Conservation (phyloP, 2,888 invertebrate genomes). For the Drosophila bunnanda region DNA sequence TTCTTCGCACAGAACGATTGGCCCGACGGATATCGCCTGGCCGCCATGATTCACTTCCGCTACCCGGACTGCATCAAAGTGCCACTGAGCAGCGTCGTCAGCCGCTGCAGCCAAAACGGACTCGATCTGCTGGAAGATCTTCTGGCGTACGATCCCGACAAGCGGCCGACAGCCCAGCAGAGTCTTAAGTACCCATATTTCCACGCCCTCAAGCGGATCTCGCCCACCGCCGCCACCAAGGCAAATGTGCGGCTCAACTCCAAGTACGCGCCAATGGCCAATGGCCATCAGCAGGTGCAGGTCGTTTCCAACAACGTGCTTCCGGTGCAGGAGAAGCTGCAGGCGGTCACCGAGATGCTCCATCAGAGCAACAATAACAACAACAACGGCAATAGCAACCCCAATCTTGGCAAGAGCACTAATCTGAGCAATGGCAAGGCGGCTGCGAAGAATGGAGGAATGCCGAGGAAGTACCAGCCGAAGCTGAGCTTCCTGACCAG, state of each 20-base stretch:
- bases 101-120: constrained; percentile 92
- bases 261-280: constrained; percentile 63
- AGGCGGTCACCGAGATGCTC: constrained; percentile 76
- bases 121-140: constrained; percentile 93
- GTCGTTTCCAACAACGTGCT: constrained; percentile 81
- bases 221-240: constrained; percentile 81
- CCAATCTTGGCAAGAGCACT: constrained; percentile 48
- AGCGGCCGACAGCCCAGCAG: constrained; percentile 95
- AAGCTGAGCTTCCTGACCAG: constrained; percentile 77
- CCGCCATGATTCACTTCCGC: constrained; percentile 96
- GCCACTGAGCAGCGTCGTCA: constrained; percentile 91
- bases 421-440: constrained; percentile 47
- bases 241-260: constrained; percentile 76
- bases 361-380: constrained; percentile 62
- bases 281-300: constrained; percentile 48
- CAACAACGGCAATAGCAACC: constrained; percentile 60
- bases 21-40: constrained; percentile 97
- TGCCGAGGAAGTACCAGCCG: constrained; percentile 71
- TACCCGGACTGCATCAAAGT: constrained; percentile 96
- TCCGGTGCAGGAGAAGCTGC: constrained; percentile 82
- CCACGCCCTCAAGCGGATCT: constrained; percentile 83
- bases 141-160: constrained; percentile 95
- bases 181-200: constrained; percentile 89
- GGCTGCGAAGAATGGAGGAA: constrained; percentile 56
- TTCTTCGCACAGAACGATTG: constrained; percentile 89